A percentile compares a stretch with the other conserved stretches of the same genome.
Conservation (phyloP, 2,113 vertebrate genomes). For the Pungitius pungitius region DNA sequence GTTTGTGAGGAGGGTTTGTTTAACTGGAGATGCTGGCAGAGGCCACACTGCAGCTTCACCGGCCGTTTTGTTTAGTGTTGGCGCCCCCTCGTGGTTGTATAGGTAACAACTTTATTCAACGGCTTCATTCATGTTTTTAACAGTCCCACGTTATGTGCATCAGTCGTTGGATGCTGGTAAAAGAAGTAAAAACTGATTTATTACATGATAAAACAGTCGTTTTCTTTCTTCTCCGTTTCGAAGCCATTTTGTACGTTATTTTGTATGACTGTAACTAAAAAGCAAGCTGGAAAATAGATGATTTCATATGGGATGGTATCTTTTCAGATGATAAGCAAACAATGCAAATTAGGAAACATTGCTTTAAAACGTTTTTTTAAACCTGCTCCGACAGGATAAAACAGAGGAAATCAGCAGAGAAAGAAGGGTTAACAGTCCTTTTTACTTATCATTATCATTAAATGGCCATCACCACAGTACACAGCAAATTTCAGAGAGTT, state of each 20-base stretch:
- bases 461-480: background rate
- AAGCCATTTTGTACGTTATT: background rate
- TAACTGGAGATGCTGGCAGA: slow-evolving; percentile 11
- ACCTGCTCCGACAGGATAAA: background rate
- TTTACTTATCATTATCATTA: slow-evolving; percentile 4
- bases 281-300: background rate
- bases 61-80: background rate
- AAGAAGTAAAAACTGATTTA: background rate
- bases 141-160: background rate
- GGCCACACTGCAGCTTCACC: background rate
- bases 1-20: background rate
- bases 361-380: no score
- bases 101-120: background rate
- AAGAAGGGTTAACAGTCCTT: slow-evolving; percentile 15
- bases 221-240: background rate
- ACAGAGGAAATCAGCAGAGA: slow-evolving; percentile 8
- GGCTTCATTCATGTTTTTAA: background rate
- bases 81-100: slow-evolving; percentile 52
- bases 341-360: background rate
- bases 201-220: background rate
- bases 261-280: background rate
- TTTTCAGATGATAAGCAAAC: background rate
- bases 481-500: no score
- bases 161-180: background rate
- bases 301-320: background rate